phyloP scores from a whole-genome alignment of 2,888 invertebrate species.

The Cheiracanthium punctorium region DNA sequence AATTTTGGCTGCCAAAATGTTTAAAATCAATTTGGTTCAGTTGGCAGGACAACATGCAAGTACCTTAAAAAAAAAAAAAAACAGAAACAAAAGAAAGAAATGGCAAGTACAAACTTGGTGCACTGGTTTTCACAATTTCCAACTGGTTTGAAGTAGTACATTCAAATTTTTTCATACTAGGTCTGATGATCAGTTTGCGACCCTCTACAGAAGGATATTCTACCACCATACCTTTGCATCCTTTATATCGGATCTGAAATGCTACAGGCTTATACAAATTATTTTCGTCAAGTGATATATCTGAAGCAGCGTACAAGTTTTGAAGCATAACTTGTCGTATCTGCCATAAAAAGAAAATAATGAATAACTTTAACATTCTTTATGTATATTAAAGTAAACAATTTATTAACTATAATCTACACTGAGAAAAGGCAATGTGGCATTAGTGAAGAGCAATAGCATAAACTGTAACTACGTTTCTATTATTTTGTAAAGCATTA shows the following conservation, averaged over 20 bases:
- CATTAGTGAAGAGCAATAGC: too few species aligned
- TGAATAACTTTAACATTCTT: too few species aligned
- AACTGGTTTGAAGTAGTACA: constrained; percentile 66
- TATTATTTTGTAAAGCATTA: too few species aligned
- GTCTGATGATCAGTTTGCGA: constrained; percentile 67
- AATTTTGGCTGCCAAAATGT: too few species aligned
- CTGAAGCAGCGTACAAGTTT: neutral
- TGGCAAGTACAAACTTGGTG: constrained; percentile 70
- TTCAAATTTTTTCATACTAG: constrained; percentile 73
- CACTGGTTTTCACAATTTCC: constrained; percentile 73
- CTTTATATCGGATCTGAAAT: constrained; percentile 71
- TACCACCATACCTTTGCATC: constrained; percentile 73
- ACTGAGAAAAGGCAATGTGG: too few species aligned
- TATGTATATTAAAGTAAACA: too few species aligned
- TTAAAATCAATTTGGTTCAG: too few species aligned
- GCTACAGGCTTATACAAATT: constrained; percentile 68
- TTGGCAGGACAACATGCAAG: too few species aligned
- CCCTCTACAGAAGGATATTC: constrained; percentile 56
- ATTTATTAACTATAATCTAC: too few species aligned
- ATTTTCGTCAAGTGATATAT: neutral
- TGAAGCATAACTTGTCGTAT: constrained; percentile 13
- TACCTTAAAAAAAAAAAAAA: neutral
- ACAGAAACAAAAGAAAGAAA: neutral
- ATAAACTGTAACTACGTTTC: too few species aligned
- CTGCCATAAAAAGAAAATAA: neutral